Evolutionary conservation across 2,888 invertebrate genomes (phyloP).

Genomic region (Drosophila siamana): DNA sequence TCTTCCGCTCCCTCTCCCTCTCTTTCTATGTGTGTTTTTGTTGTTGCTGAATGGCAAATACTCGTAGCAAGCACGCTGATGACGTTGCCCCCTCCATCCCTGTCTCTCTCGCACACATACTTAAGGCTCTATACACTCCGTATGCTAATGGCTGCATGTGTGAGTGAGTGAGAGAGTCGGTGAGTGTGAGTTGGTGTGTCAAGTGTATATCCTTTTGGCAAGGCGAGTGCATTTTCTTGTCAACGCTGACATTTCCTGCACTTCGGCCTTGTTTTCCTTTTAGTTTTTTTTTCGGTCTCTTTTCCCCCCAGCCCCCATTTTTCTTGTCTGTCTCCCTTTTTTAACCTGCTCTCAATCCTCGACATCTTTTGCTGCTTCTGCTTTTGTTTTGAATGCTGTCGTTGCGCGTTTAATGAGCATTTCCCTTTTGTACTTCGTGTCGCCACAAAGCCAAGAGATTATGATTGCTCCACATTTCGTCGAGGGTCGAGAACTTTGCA

Average conservation of each 20-base stretch:
- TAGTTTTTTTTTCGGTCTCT: too few relatives aligned
- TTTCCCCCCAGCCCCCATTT: background rate
- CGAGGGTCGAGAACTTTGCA: too few relatives aligned
- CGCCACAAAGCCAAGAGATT: slow-evolving; percentile 56
- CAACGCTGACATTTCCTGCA: slow-evolving; percentile 79
- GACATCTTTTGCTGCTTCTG: background rate
- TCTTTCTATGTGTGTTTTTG: slow-evolving; percentile 12
- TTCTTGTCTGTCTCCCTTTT: slow-evolving; percentile 7
- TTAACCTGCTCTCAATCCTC: background rate
- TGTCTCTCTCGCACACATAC: background rate
- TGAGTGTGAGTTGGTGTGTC: slow-evolving; percentile 42
- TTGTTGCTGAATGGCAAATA: slow-evolving; percentile 26
- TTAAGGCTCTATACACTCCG: slow-evolving; percentile 5
- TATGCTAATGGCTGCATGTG: slow-evolving; percentile 63
- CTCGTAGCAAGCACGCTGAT: slow-evolving; percentile 31
- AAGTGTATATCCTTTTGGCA: slow-evolving; percentile 73
- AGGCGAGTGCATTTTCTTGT: slow-evolving; percentile 78
- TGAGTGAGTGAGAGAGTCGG: slow-evolving; percentile 21
- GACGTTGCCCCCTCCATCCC: slow-evolving; percentile 1
- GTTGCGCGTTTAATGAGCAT: slow-evolving; percentile 73
- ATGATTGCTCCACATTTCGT: slow-evolving; percentile 70
- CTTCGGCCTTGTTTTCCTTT: slow-evolving; percentile 72
- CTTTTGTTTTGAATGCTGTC: slow-evolving; percentile 47
- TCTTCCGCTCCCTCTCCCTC: too few relatives aligned
- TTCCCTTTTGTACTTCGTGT: slow-evolving; percentile 61